A percentile compares a stretch with the other conserved stretches of the same genome.
These are phyloP conservation scores for Cheilosia scutellata DNA, from an alignment of 2,888 invertebrate species.

Conservation along the genomic window DNA sequence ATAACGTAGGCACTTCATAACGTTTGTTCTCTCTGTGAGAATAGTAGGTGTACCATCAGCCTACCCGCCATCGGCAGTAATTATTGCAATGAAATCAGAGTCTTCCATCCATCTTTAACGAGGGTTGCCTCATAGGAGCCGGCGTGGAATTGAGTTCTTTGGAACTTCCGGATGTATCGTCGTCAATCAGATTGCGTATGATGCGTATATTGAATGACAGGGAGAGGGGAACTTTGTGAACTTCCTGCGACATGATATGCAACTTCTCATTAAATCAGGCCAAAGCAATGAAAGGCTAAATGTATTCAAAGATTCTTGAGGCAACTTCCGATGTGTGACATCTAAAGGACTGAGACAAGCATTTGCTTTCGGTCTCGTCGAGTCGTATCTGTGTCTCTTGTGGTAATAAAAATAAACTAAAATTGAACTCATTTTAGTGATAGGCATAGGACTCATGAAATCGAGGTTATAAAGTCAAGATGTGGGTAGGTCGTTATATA, in stretches of 20 bases:
- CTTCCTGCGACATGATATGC: conserved; percentile 33
- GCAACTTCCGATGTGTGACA: conserved; percentile 23
- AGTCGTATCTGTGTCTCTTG: background rate
- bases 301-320: conserved; percentile 4
- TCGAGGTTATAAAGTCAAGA: background rate
- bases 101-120: background rate
- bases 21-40: conserved; percentile 27
- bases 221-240: conserved; percentile 18
- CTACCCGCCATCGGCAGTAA: conserved; percentile 39
- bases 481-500: background rate
- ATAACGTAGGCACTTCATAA: conserved; percentile 44
- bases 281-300: background rate
- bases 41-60: conserved; percentile 2
- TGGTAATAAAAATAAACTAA: too few relatives aligned
- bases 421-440: background rate
- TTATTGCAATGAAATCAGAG: conserved; percentile 27
- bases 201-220: conserved; percentile 10
- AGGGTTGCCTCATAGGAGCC: background rate
- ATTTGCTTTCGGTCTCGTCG: background rate
- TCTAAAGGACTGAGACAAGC: background rate
- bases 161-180: conserved; percentile 28
- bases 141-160: conserved; percentile 39
- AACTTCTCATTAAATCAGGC: conserved; percentile 28
- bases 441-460: background rate
- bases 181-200: conserved; percentile 41